Conservation (phyloP, 92 coral and sea anemone species). For the Montipora capitata region DNA sequence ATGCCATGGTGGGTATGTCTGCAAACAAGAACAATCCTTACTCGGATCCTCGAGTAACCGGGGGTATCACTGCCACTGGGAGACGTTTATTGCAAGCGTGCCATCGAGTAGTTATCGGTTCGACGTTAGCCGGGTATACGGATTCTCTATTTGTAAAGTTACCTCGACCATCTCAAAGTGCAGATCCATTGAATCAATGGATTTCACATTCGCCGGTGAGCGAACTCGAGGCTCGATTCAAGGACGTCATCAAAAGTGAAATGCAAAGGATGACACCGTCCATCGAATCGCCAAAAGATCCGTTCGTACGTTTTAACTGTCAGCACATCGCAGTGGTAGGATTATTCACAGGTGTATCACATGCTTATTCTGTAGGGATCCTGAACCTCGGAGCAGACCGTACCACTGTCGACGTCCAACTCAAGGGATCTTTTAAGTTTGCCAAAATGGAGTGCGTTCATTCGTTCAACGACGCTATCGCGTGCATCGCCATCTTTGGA, state of each 20-base stretch:
- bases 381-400: not conserved
- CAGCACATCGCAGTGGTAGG: not conserved
- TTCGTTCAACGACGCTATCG: no score
- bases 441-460: no score
- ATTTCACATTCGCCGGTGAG: no score
- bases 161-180: no score
- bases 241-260: not conserved
- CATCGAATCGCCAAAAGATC: not conserved
- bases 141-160: no score
- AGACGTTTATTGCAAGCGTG: no score
- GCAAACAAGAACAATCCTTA: not conserved
- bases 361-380: not conserved
- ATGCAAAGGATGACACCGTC: not conserved
- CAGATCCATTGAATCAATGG: no score
- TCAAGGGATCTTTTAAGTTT: not conserved
- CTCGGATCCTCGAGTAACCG: not conserved
- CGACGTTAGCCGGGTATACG: no score
- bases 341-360: not conserved
- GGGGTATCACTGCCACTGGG: no score
- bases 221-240: no score
- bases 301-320: not conserved
- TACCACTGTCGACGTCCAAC: not conserved
- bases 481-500: no score
- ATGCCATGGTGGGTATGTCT: constrained; percentile 12
- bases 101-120: no score